These are phyloP conservation scores for Druceiella hillmani DNA, from an alignment of 2,888 invertebrate species.

Conservation along the genomic window DNA sequence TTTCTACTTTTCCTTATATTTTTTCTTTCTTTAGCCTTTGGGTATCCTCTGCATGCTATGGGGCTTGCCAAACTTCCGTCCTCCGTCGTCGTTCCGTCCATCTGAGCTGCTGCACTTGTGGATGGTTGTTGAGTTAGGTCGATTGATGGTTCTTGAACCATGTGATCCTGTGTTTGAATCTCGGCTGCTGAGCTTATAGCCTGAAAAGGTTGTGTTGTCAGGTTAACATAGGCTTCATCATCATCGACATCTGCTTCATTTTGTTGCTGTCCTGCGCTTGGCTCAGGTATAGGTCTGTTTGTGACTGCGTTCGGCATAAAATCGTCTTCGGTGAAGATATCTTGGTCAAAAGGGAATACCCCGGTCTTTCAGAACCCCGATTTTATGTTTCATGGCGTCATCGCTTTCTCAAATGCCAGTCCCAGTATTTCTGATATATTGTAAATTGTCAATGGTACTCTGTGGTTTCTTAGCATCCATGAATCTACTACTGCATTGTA, in stretches of 20 bases:
- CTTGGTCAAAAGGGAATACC: no score
- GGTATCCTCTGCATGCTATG: slow-evolving; percentile 13
- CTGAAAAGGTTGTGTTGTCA: slow-evolving; percentile 4
- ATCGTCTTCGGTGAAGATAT: slow-evolving; percentile 27
- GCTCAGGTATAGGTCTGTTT: slow-evolving; percentile 12
- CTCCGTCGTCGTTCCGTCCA: no score
- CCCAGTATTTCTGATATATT: slow-evolving; percentile 27
- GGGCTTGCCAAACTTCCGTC: slow-evolving; percentile 12
- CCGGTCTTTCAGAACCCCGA: no score
- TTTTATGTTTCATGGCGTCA: slow-evolving; percentile 31
- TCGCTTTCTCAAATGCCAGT: slow-evolving; percentile 24
- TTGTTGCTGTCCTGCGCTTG: slow-evolving; percentile 6
- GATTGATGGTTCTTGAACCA: slow-evolving; percentile 1
- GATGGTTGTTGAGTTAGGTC: slow-evolving; percentile 8
- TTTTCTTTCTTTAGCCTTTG: no score
- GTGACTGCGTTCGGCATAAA: slow-evolving; percentile 24
- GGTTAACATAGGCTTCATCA: slow-evolving; percentile 5
- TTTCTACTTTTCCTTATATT: no score
- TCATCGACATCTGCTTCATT: slow-evolving; percentile 10
- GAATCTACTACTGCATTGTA: slow-evolving; percentile 27
- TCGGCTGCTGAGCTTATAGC: slow-evolving; percentile 5
- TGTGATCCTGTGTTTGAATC: neutral
- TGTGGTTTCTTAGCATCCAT: slow-evolving; percentile 30
- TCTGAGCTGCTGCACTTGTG: slow-evolving; percentile 8
- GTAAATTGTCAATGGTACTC: slow-evolving; percentile 30